Conservation (phyloP, 2,888 invertebrate genomes). For the Teleiodes luculella region DNA sequence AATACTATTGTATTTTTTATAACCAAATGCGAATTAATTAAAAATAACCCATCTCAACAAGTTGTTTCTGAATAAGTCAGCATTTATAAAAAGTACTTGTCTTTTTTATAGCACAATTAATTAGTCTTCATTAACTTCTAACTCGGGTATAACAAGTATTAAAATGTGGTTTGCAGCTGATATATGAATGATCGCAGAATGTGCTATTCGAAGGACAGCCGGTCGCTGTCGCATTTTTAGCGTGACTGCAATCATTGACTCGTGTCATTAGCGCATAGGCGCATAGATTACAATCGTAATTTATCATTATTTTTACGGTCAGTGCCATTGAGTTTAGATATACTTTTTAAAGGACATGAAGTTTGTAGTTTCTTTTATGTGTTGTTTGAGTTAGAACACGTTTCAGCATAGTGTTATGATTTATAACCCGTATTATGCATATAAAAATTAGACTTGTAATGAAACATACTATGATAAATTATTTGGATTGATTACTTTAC, state of each 20-base stretch:
- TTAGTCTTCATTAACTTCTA: neutral
- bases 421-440: too few relatives aligned
- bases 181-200: neutral
- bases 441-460: too few relatives aligned
- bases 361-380: too few relatives aligned
- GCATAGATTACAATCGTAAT: conserved; percentile 6
- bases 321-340: neutral
- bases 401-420: too few relatives aligned
- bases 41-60: too few relatives aligned
- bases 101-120: neutral
- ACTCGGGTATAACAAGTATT: neutral
- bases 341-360: neutral
- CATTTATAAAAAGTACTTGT: too few relatives aligned
- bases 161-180: neutral
- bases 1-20: too few relatives aligned
- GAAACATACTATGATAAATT: too few relatives aligned
- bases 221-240: conserved; percentile 11
- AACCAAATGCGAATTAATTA: too few relatives aligned
- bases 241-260: conserved; percentile 1
- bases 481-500: too few relatives aligned
- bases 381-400: too few relatives aligned
- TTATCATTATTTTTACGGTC: neutral
- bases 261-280: conserved; percentile 1
- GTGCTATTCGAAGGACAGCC: conserved; percentile 7
- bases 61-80: too few relatives aligned